Percentiles rank a stretch among this genome's conserved stretches.
phyloP scores from a whole-genome alignment of 2,797 vertebrate species.

The Onychomys arenicola region DNA sequence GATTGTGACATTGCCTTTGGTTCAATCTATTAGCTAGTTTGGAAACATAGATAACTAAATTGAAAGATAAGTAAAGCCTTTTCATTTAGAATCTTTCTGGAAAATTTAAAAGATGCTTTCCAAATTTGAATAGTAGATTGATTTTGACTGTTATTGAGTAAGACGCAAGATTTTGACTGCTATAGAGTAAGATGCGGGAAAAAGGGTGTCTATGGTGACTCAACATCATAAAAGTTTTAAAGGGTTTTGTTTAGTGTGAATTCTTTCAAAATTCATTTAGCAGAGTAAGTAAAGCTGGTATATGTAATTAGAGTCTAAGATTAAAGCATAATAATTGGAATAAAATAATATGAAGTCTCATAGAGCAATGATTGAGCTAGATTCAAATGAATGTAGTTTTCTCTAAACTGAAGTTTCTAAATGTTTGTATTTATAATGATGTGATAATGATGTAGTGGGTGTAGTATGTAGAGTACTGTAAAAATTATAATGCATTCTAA shows the following conservation, averaged over 20 bases:
- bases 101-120: constrained; percentile 76
- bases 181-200: constrained; percentile 70
- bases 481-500: neutral
- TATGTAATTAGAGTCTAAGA: constrained; percentile 75
- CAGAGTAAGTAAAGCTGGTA: constrained; percentile 63
- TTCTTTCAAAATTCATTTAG: constrained; percentile 68
- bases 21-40: constrained; percentile 56
- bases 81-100: constrained; percentile 74
- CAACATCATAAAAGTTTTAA: constrained; percentile 68
- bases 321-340: constrained; percentile 65
- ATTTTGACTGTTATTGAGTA: constrained; percentile 73
- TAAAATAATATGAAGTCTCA: constrained; percentile 62
- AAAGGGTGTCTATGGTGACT: constrained; percentile 78
- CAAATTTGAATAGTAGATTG: constrained; percentile 82
- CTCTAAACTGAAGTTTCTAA: constrained; percentile 16
- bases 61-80: constrained; percentile 75
- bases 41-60: too few relatives aligned
- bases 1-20: constrained; percentile 58
- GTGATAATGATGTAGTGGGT: constrained; percentile 50
- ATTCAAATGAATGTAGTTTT: constrained; percentile 54
- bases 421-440: constrained; percentile 38
- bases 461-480: neutral
- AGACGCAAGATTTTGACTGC: constrained; percentile 73
- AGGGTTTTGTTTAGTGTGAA: constrained; percentile 64
- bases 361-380: constrained; percentile 43